Evolutionary conservation across 2,797 vertebrate species (phyloP).

Genomic region (Cynodonichthys magdalenae): DNA sequence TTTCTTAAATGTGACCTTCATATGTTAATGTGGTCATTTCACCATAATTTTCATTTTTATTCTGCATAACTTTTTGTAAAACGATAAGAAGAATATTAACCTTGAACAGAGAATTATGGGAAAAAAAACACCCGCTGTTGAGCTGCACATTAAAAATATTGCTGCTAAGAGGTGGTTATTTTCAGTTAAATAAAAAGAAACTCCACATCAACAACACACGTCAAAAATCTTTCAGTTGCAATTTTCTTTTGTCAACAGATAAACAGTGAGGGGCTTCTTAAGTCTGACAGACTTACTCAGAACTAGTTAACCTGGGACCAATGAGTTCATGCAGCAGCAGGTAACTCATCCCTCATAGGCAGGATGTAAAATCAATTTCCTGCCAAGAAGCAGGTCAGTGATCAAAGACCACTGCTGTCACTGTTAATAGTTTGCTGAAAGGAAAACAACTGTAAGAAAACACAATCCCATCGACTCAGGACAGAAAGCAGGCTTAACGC

Average conservation of each 20-base stretch:
- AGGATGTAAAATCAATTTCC: slow-evolving; percentile 58
- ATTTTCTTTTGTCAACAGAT: slow-evolving; percentile 34
- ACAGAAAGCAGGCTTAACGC: slow-evolving; percentile 7
- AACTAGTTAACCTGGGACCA: slow-evolving; percentile 45
- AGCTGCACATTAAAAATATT: slow-evolving; percentile 26
- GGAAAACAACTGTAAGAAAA: slow-evolving; percentile 38
- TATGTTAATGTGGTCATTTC: no score
- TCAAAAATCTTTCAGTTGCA: slow-evolving; percentile 40
- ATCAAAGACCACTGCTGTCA: slow-evolving; percentile 50
- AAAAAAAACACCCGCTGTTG: slow-evolving; percentile 24
- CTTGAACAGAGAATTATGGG: slow-evolving; percentile 24
- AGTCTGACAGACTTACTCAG: slow-evolving; percentile 41
- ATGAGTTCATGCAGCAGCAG: slow-evolving; percentile 34
- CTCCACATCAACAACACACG: slow-evolving; percentile 24
- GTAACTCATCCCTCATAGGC: slow-evolving; percentile 47
- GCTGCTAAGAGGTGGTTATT: slow-evolving; percentile 22
- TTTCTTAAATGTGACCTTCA: not conserved
- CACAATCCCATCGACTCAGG: slow-evolving; percentile 8
- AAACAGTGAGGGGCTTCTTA: slow-evolving; percentile 21
- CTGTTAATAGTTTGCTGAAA: slow-evolving; percentile 47
- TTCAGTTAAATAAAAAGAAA: slow-evolving; percentile 18
- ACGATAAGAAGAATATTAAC: slow-evolving; percentile 6
- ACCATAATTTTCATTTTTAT: no score
- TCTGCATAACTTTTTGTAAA: slow-evolving; percentile 21
- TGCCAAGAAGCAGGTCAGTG: slow-evolving; percentile 54